Percentiles rank a stretch among this genome's conserved stretches.
Evolutionary conservation across 2,888 invertebrate genomes (phyloP).

Genomic region (Nemapogon koenigi): DNA sequence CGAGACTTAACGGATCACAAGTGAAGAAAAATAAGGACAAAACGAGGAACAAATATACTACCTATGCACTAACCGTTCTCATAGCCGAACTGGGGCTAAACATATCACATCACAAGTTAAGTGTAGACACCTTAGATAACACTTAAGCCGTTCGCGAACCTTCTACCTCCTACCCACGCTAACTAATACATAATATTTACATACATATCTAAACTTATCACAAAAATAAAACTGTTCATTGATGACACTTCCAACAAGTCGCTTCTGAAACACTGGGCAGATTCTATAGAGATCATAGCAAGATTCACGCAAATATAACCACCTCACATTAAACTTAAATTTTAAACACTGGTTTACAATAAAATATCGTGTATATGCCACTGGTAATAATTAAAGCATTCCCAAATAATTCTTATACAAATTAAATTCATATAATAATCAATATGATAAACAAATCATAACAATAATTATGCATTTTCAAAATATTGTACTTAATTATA

Average conservation of each 20-base stretch:
- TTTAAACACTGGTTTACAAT: conserved; percentile 26
- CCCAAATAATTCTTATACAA: too few relatives aligned
- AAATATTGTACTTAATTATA: not conserved
- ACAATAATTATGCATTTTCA: too few relatives aligned
- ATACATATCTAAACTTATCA: conserved; percentile 51
- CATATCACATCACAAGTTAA: conserved; percentile 47
- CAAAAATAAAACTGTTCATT: conserved; percentile 43
- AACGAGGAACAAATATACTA: conserved; percentile 60
- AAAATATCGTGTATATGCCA: conserved; percentile 35
- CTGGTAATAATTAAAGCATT: conserved; percentile 42
- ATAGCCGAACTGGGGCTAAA: conserved; percentile 22
- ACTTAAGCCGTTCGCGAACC: conserved; percentile 47
- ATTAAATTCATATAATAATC: too few relatives aligned
- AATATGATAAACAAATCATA: too few relatives aligned
- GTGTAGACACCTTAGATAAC: too few relatives aligned
- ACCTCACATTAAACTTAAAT: not conserved
- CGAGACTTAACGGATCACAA: conserved; percentile 59
- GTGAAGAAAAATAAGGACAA: conserved; percentile 37
- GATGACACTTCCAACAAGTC: conserved; percentile 47
- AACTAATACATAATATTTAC: conserved; percentile 51
- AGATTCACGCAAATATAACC: conserved; percentile 35
- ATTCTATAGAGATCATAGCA: conserved; percentile 62
- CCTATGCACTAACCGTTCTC: conserved; percentile 46
- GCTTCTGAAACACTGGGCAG: conserved; percentile 50
- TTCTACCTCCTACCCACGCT: conserved; percentile 1